A percentile compares a stretch with the other conserved stretches of the same genome.
phyloP scores from a whole-genome alignment of 2,797 vertebrate genomes.

The Florisuga fusca region DNA sequence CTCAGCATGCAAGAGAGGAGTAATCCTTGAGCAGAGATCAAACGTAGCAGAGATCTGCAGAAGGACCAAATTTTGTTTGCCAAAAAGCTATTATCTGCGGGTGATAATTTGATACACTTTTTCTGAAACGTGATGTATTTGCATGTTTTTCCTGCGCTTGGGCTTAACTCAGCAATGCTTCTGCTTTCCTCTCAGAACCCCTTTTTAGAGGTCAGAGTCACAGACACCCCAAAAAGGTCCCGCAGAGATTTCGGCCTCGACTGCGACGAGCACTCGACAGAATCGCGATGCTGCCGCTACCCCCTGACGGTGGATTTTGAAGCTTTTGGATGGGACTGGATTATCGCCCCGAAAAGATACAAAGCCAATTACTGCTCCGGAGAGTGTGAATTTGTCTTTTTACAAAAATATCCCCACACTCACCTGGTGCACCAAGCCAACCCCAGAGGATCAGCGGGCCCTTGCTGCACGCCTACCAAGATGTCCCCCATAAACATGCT shows the following conservation, averaged over 20 bases:
- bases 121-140: background rate
- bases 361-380: conserved; percentile 98
- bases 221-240: conserved; percentile 88
- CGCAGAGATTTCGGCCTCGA: conserved; percentile 92
- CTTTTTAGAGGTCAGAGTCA: conserved; percentile 96
- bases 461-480: conserved; percentile 97
- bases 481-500: conserved; percentile 99
- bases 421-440: conserved; percentile 96
- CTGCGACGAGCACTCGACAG: conserved; percentile 93
- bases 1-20: background rate
- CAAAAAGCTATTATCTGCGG: background rate
- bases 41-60: background rate
- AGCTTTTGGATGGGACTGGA: conserved; percentile 97
- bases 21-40: background rate
- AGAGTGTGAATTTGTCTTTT: conserved; percentile 95
- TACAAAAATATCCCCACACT: conserved; percentile 96
- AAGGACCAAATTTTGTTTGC: background rate
- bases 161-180: background rate
- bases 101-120: background rate
- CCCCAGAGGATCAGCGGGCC: conserved; percentile 91
- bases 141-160: background rate
- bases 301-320: conserved; percentile 97
- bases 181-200: conserved; percentile 84
- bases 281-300: conserved; percentile 94
- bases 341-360: conserved; percentile 97